These are phyloP conservation scores for Leptopilina clavipes DNA, from an alignment of 1,140 invertebrate species.

Conservation along the genomic window DNA sequence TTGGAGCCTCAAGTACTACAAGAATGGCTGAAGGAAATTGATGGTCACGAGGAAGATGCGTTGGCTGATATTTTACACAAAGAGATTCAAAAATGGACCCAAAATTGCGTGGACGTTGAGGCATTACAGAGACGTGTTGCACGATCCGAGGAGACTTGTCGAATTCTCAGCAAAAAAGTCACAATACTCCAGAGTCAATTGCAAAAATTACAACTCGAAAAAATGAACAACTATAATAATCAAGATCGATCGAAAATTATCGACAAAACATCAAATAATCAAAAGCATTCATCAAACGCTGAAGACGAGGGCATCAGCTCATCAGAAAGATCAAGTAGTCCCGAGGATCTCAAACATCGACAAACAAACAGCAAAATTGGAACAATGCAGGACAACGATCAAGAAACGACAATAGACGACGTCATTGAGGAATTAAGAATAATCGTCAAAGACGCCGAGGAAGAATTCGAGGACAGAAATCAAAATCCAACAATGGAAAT, in stretches of 20 bases:
- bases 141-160: constrained; percentile 69
- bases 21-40: constrained; percentile 81
- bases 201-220: constrained; percentile 63
- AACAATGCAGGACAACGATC: constrained; percentile 78
- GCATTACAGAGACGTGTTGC: constrained; percentile 64
- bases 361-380: background rate
- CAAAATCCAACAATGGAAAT: constrained; percentile 11
- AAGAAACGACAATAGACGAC: constrained; percentile 90
- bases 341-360: constrained; percentile 73
- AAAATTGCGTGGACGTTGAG: constrained; percentile 72
- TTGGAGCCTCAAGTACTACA: constrained; percentile 77
- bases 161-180: constrained; percentile 67
- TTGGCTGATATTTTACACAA: constrained; percentile 62
- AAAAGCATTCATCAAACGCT: constrained; percentile 81
- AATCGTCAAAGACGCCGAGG: constrained; percentile 89
- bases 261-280: constrained; percentile 35
- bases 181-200: constrained; percentile 64
- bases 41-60: constrained; percentile 63
- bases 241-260: constrained; percentile 52
- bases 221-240: constrained; percentile 62
- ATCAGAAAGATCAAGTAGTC: constrained; percentile 84
- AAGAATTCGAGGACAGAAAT: constrained; percentile 76
- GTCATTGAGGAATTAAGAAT: constrained; percentile 90
- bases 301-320: constrained; percentile 91
- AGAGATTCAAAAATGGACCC: constrained; percentile 68